Evolutionary conservation across 1,140 invertebrate genomes (phyloP), one percentile per base, ranked within the genome.

Genomic region (Melitaea cinxia): DNA sequence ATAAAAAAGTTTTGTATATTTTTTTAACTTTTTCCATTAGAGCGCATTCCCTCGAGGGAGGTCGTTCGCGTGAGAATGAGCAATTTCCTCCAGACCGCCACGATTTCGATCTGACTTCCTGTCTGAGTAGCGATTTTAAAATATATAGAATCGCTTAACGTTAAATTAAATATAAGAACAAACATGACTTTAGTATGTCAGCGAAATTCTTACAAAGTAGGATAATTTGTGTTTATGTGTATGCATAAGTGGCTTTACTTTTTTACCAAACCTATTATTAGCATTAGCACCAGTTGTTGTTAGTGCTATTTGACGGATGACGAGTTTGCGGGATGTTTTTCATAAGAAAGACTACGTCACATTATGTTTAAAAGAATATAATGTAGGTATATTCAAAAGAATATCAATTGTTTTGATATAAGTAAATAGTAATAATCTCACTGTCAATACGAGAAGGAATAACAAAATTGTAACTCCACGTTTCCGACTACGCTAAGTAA

Each of bases 21-120:
- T 86, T 85, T 89, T 83, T 79, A 85, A 87, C 82, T 87, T 89
- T 83, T 89, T 87, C 84, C 83, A 87, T 87, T 87, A 89, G 78
- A 82, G 65, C 80, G 74, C 77, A 76, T 75, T 83, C 84, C 73
- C 76, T 45, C 68, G 82, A 78, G 81, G 65, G 72, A 73, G 73
- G 77, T 72, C 75, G 75, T 74, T 88, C 82, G 86, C 86, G 86
- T 89, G 86, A 85, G 84, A 89, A 89, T 88, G 85, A 89, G 86
- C 86, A 89, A 89, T 89, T 89, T 89, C 85, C 86, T 81, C 75
- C 66, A 73, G 66, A 83, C 82, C 77, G 83, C 80, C 77, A 70
- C 83, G 86, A 89, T 89, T 88, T 83, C 82, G 86, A 89, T 89
- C 85, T 83, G 83, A 80, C 85, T 89, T 89, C 86, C 86, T 79